Conservation (phyloP, 1,140 invertebrate genomes). For the Drosophila pallidifrons region DNA sequence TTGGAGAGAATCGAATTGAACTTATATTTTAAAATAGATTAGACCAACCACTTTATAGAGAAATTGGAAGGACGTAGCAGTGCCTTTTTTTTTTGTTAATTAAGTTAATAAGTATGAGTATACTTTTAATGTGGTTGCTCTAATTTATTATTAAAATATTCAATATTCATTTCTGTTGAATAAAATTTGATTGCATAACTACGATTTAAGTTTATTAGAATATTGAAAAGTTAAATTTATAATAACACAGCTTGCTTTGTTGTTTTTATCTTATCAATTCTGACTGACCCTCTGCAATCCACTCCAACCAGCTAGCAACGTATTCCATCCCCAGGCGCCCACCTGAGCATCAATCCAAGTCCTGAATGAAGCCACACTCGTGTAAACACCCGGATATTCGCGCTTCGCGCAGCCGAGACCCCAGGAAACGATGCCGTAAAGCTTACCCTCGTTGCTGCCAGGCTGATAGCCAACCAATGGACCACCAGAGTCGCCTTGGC, state of each 20-base stretch:
- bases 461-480: conserved; percentile 64
- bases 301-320: conserved; percentile 57
- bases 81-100: no score
- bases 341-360: conserved; percentile 75
- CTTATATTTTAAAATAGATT: no score
- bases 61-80: no score
- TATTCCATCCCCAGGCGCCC: conserved; percentile 67
- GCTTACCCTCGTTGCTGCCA: conserved; percentile 65
- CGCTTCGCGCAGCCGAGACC: conserved; percentile 86
- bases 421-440: conserved; percentile 85
- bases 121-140: no score
- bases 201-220: no score
- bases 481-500: conserved; percentile 79
- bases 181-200: no score
- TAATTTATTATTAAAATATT: no score
- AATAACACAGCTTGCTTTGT: conserved; percentile 3
- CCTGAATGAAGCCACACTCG: conserved; percentile 72
- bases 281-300: conserved; percentile 47
- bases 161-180: no score
- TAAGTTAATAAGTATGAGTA: no score
- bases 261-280: neutral
- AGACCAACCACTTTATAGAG: no score
- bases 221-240: no score
- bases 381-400: conserved; percentile 86
- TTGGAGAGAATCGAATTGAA: no score